phyloP scores from a whole-genome alignment of 1,140 invertebrate species.

The Hyphantria cunea region DNA sequence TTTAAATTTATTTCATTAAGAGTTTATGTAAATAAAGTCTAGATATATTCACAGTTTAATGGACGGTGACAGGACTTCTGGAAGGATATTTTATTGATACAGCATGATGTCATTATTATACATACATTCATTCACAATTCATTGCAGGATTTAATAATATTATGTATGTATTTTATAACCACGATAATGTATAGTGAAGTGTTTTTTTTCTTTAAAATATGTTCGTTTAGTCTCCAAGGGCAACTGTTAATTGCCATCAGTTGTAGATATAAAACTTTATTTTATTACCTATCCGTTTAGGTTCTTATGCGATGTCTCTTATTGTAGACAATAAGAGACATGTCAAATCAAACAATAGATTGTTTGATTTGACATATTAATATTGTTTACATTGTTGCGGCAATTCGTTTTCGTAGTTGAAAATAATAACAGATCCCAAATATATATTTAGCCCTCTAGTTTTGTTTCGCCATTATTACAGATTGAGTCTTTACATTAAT shows the following conservation, averaged over 20 bases:
- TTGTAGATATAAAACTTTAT: slow-evolving; percentile 2
- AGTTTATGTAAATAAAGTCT: slow-evolving; percentile 14
- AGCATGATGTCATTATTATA: slow-evolving; percentile 50
- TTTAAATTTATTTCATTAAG: background rate
- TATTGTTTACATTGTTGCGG: too few species aligned
- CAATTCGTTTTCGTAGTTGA: background rate
- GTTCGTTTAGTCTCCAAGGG: slow-evolving; percentile 24
- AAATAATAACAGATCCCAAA: background rate
- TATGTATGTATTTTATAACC: too few species aligned
- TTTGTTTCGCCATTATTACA: too few species aligned
- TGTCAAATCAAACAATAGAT: too few species aligned
- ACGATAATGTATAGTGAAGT: slow-evolving; percentile 10
- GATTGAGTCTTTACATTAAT: too few species aligned
- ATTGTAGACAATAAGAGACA: too few species aligned
- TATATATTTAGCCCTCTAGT: too few species aligned
- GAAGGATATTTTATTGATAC: slow-evolving; percentile 37
- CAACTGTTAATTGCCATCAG: slow-evolving; percentile 23
- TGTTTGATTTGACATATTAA: too few species aligned
- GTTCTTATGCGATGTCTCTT: too few species aligned
- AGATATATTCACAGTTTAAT: slow-evolving; percentile 36
- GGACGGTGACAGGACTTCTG: slow-evolving; percentile 6
- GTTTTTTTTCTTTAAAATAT: slow-evolving; percentile 17
- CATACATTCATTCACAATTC: slow-evolving; percentile 15
- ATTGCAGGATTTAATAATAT: background rate
- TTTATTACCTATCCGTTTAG: background rate